These are phyloP conservation scores for Amiota communis DNA, from an alignment of 2,888 invertebrate genomes.

Conservation along the genomic window DNA sequence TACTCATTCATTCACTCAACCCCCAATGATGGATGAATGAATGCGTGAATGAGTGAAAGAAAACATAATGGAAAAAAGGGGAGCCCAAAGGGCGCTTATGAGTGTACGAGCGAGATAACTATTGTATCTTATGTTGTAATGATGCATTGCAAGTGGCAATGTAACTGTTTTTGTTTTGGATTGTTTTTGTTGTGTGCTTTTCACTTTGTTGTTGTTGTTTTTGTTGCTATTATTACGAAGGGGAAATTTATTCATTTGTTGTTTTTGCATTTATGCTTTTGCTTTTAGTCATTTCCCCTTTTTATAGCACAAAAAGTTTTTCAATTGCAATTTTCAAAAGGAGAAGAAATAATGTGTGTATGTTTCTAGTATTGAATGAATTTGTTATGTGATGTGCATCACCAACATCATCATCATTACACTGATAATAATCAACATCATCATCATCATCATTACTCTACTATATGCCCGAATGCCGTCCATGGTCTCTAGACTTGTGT, in stretches of 20 bases:
- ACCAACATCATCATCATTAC: conserved; percentile 25
- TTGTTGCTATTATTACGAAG: conserved; percentile 18
- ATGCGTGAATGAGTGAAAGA: background rate
- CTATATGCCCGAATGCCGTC: too few relatives aligned
- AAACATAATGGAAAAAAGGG: conserved; percentile 3
- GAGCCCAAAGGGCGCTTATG: background rate
- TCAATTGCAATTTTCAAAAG: background rate
- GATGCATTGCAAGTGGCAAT: background rate
- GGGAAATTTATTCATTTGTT: conserved; percentile 17
- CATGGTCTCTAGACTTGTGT: conserved; percentile 19
- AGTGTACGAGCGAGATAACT: conserved; percentile 50
- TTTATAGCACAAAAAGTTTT: conserved; percentile 50
- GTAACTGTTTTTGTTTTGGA: too few relatives aligned
- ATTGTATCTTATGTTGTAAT: conserved; percentile 29
- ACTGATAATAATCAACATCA: background rate
- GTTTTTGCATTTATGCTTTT: background rate
- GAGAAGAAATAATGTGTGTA: conserved; percentile 48
- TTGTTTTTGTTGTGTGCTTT: background rate
- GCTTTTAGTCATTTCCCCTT: conserved; percentile 45
- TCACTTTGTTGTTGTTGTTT: background rate
- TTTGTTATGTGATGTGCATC: conserved; percentile 25
- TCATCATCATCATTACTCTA: too few relatives aligned
- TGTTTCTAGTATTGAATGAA: background rate
- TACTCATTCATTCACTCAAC: conserved; percentile 16
- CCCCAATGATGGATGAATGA: too few relatives aligned